Conservation (phyloP, 2,113 vertebrate species). For the Alosa alosa region DNA sequence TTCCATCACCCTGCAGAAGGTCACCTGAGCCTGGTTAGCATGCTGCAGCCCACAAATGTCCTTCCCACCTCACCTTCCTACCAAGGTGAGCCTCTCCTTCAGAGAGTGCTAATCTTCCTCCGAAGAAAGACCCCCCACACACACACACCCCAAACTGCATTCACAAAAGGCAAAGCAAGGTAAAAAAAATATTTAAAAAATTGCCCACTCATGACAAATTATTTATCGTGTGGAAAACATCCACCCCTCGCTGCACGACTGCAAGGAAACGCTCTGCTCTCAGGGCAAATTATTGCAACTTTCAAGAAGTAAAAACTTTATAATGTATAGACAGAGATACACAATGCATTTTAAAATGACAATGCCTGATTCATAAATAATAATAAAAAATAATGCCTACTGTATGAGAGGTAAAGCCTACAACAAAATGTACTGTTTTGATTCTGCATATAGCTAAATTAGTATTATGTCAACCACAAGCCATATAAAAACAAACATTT, state of each 20-base stretch:
- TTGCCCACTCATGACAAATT: background rate
- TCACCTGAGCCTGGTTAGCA: slow-evolving; percentile 40
- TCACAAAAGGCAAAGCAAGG: background rate
- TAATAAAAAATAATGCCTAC: background rate
- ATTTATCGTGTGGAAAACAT: background rate
- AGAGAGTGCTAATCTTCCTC: slow-evolving; percentile 5
- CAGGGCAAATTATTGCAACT: background rate
- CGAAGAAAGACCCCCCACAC: background rate
- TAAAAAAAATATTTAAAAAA: background rate
- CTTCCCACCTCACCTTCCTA: slow-evolving; percentile 14
- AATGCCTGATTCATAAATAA: background rate
- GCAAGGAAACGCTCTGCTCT: background rate
- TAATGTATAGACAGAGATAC: background rate
- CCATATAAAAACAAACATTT: background rate
- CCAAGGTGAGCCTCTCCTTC: slow-evolving; percentile 18
- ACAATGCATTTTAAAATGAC: background rate
- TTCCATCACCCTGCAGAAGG: slow-evolving; percentile 42
- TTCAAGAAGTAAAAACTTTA: background rate
- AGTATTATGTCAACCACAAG: background rate
- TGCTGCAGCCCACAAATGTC: slow-evolving; percentile 33
- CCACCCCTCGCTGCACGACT: background rate
- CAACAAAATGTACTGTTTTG: background rate
- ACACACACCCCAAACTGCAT: background rate
- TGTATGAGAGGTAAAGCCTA: background rate
- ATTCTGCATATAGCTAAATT: background rate